Evolutionary conservation across 2,113 vertebrate species (phyloP).

Genomic region (Anguilla rostrata): DNA sequence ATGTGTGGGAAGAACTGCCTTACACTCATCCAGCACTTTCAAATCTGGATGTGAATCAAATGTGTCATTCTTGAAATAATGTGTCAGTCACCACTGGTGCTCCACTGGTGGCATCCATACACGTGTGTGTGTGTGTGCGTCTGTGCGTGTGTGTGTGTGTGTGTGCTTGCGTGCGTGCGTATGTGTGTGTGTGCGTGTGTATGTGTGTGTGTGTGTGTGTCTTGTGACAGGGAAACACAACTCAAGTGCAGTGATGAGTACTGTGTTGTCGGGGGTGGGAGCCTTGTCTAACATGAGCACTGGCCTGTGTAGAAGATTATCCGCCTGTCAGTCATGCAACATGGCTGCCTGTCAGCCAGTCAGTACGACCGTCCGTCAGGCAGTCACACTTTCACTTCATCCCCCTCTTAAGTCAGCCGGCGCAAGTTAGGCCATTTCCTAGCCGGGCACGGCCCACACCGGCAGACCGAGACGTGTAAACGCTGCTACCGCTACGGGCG

Average conservation of each 20-base stretch:
- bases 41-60: background rate
- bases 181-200: slow-evolving; percentile 2
- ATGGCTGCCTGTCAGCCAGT: background rate
- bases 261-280: background rate
- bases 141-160: background rate
- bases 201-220: slow-evolving; percentile 25
- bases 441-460: background rate
- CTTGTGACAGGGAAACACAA: background rate
- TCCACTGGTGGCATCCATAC: background rate
- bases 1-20: background rate
- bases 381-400: background rate
- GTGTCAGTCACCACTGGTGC: background rate
- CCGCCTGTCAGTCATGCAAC: background rate
- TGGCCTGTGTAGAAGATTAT: background rate
- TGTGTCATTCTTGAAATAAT: background rate
- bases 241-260: slow-evolving; percentile 7
- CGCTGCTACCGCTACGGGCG: background rate
- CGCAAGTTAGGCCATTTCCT: background rate
- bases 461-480: slow-evolving; percentile 8
- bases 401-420: background rate
- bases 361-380: background rate
- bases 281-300: background rate
- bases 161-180: background rate
- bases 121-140: background rate
- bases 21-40: background rate